phyloP scores from a whole-genome alignment of 2,113 vertebrate species.

The Lichenostomus cassidix region DNA sequence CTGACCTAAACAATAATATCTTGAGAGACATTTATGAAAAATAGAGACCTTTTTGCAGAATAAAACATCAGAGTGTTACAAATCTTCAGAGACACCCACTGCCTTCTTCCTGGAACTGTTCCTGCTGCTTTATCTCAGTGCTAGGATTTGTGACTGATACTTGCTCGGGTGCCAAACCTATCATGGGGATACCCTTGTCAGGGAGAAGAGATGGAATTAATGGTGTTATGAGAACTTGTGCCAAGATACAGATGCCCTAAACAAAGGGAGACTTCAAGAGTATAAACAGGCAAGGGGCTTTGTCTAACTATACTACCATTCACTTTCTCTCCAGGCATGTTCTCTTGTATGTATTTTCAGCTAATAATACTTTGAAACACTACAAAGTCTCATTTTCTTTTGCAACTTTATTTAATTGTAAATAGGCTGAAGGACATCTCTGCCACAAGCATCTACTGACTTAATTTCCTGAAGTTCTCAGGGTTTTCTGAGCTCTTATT shows the following conservation, averaged over 20 bases:
- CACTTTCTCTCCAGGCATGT: not conserved
- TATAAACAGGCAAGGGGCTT: not conserved
- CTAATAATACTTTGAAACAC: not conserved
- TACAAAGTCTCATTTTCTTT: not conserved
- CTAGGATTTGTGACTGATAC: constrained; percentile 21
- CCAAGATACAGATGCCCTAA: not conserved
- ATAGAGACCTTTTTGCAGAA: not conserved
- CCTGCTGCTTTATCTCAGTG: constrained; percentile 1
- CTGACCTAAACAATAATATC: not conserved
- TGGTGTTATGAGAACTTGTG: not conserved
- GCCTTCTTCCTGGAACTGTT: constrained; percentile 21
- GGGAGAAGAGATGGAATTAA: not conserved
- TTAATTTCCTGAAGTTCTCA: not conserved
- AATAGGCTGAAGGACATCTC: not conserved
- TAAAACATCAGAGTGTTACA: not conserved
- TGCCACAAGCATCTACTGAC: not conserved
- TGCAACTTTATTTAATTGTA: not conserved
- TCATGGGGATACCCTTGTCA: not conserved
- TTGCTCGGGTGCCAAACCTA: constrained; percentile 16
- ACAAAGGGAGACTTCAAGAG: not conserved
- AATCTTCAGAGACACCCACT: constrained; percentile 13
- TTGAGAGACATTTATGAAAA: not conserved
- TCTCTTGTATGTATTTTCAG: not conserved
- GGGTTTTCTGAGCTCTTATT: not conserved
- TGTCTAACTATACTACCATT: not conserved